Evolutionary conservation across 2,113 vertebrate species (phyloP), one percentile per base, ranked within the genome.

Genomic region (Taxidea taxus): DNA sequence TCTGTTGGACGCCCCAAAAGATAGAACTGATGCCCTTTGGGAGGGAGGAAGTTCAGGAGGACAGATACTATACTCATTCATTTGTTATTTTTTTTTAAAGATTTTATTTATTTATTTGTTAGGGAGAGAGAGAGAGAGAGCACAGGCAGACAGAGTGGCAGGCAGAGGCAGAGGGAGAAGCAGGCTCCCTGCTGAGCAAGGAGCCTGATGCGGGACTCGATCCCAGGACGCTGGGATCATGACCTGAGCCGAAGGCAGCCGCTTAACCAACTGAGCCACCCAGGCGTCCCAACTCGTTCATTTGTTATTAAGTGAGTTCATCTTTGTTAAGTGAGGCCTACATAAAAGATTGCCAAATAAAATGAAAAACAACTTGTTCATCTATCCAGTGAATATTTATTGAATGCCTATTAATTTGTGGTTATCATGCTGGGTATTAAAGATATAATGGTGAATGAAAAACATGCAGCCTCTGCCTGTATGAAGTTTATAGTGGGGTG

Each of bases 301-400:
- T 56, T 87, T 25, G 29, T 93, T 91, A 25, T 27, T 80, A 74
- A 89, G 37, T 56, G 20, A 94, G 7, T 60, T 93, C 74, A 74
- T 77, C 82, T 85, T 87, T 84, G 27, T 94, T 85, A 90, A 96
- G 54, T 58, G 93, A 92, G 34, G 44, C n/a, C 16, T 82, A 49
- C 44, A 20, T 62, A 77, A 96, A 14, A 85, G 72, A 90, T 88
- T 89, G 13, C 83, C 83, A 96, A 94, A 83, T 80, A 62, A 87
- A 83, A 95, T 83, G 70, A 86, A 68, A 94, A 94, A 54, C 37
- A 74, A 66, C 37, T 77, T 89, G 13, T 83, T 90, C 15, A 64
- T 92, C n/a, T 66, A 42, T 25, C 39, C 88, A 34, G 60, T 66
- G 92, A 58, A 27, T 74, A 89, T 82, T 92, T 91, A 66, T 37